Conservation (phyloP, 1,140 invertebrate genomes). For the Heliconius melpomene region DNA sequence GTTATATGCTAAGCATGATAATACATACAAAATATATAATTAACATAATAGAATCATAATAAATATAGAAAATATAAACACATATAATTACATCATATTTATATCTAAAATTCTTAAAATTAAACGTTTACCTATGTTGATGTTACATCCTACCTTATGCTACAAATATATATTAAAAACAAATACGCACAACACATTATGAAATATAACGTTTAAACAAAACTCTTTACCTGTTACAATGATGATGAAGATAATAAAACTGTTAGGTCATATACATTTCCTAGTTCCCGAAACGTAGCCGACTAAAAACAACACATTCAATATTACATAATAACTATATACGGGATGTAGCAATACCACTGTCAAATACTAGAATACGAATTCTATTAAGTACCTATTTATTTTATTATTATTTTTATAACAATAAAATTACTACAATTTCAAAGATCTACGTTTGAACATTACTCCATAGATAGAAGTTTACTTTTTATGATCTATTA, state of each 20-base stretch:
- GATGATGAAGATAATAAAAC: conserved; percentile 58
- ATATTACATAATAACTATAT: conserved; percentile 53
- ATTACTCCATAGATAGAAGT: background rate
- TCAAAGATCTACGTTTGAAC: conserved; percentile 11
- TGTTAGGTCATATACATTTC: conserved; percentile 63
- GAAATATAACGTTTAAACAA: conserved; percentile 35
- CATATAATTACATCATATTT: background rate
- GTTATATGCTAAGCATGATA: conserved; percentile 8
- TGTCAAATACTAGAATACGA: conserved; percentile 30
- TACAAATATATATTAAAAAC: background rate
- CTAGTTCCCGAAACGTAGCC: conserved; percentile 61
- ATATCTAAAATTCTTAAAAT: conserved; percentile 12
- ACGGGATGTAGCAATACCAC: conserved; percentile 36
- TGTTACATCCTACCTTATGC: background rate
- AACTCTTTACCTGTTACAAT: conserved; percentile 58
- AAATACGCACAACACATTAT: conserved; percentile 36
- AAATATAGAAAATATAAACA: conserved; percentile 24
- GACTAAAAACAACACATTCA: conserved; percentile 61
- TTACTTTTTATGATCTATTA: conserved; percentile 19
- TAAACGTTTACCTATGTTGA: background rate
- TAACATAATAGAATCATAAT: conserved; percentile 22
- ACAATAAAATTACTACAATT: conserved; percentile 13
- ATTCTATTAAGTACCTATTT: conserved; percentile 26
- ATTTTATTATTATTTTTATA: background rate
- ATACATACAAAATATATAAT: conserved; percentile 21